phyloP scores from a whole-genome alignment of 2,888 invertebrate species.

The Ichneumoninae sp. region DNA sequence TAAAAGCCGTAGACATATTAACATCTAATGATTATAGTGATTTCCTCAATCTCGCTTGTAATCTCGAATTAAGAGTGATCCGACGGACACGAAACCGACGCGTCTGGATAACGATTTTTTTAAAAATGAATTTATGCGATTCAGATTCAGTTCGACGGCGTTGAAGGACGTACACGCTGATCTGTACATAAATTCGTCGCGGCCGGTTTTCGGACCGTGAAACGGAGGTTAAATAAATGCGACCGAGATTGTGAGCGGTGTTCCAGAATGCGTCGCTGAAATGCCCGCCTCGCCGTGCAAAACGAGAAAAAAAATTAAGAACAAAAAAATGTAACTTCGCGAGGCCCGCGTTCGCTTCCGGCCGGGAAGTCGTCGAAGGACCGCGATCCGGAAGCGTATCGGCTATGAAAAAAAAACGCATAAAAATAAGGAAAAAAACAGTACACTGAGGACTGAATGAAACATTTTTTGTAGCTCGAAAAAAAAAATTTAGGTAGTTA shows the following conservation, averaged over 20 bases:
- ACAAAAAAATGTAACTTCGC: not conserved
- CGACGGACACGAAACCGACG: slow-evolving; percentile 35
- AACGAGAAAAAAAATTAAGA: slow-evolving; percentile 2
- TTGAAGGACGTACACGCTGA: slow-evolving; percentile 7
- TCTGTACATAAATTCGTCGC: slow-evolving; percentile 45
- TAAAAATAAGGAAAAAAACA: slow-evolving; percentile 15
- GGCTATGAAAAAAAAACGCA: slow-evolving; percentile 1
- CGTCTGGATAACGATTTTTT: slow-evolving; percentile 17
- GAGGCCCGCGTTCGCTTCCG: slow-evolving; percentile 25
- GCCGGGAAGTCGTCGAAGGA: slow-evolving; percentile 15
- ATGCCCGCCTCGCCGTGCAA: slow-evolving; percentile 5
- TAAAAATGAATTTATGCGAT: slow-evolving; percentile 10
- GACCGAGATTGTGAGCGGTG: not conserved
- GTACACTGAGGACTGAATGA: slow-evolving; percentile 76
- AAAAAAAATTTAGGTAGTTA: slow-evolving; percentile 75
- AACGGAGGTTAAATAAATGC: slow-evolving; percentile 5
- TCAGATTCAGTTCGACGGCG: slow-evolving; percentile 3
- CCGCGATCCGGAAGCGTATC: slow-evolving; percentile 29
- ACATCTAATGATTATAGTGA: slow-evolving; percentile 62
- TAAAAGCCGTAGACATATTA: slow-evolving; percentile 62
- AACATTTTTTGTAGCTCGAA: slow-evolving; percentile 78
- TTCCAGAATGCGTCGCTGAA: slow-evolving; percentile 28
- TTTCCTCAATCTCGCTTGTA: slow-evolving; percentile 67
- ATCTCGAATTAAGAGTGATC: slow-evolving; percentile 60
- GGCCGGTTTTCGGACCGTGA: slow-evolving; percentile 1